Evolutionary conservation across 2,113 vertebrate species (phyloP), one percentile per base, ranked within the genome.

Genomic region (Choloepus hoffmanni): DNA sequence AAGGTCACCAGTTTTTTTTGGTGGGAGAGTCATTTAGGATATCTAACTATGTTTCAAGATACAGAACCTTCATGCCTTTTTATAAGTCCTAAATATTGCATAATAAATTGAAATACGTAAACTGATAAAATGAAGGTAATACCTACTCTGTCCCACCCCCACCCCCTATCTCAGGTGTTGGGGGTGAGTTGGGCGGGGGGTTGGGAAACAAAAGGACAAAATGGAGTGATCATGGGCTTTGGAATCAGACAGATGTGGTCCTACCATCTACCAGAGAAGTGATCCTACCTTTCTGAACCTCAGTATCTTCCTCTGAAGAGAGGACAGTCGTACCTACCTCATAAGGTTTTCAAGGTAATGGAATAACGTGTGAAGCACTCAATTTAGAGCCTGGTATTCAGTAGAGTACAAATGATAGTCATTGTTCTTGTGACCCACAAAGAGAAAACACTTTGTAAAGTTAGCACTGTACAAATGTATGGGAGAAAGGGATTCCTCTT

Each of bases 31-130:
- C 33, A 33, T 90, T 93, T 13, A 60, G 62, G 67, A n/a, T 84
- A 24, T 63, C 45, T 89, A 2, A 67, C 45, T 7, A 14, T 88
- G 48, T 88, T 94, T 96, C 85, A 58, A 92, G 76, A 50, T 67
- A 92, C 3, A 70, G 48, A 90, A 82, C 8, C 33, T 90, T 85
- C 86, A 10, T 72, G 14, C 68, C 45, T 89, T 78, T 85, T 92
- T 74, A n/a, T 90, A 74, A 55, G 6, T 81, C 16, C 16, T 90
- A 84, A 94, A 77, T 87, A 79, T 85, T 73, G 28, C 43, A 28
- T 89, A 60, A 58, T 85, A 70, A 82, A 33, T 87, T 76, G 74
- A 93, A 86, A 60, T 62, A 89, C 78, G 68, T 62, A 83, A 63
- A 78, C 74, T 82, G 78, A 58, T 92, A 76, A 78, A 48, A 73